A percentile compares a stretch with the other conserved stretches of the same genome.
phyloP scores from a whole-genome alignment of 2,797 vertebrate species.

The Thripadectes ignobilis region DNA sequence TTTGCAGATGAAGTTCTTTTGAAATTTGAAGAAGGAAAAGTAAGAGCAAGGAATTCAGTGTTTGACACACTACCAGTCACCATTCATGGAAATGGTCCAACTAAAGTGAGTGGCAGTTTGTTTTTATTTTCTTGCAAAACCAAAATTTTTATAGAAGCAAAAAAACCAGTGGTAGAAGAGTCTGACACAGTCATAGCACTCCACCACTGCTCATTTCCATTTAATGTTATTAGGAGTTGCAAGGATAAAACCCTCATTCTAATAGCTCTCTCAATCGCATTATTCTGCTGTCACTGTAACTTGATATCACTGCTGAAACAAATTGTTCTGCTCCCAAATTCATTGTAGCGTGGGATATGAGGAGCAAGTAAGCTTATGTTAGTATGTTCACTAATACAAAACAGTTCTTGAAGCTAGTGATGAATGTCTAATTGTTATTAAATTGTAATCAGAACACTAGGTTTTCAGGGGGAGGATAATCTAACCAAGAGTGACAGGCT shows the following conservation, averaged over 20 bases:
- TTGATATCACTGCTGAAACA: background rate
- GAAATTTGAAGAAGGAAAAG: slow-evolving; percentile 90
- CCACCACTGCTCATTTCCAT: background rate
- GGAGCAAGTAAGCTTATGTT: background rate
- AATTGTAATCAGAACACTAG: background rate
- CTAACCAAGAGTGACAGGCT: background rate
- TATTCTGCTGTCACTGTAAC: background rate
- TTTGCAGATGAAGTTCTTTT: slow-evolving; percentile 92
- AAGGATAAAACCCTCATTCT: background rate
- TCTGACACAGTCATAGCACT: background rate
- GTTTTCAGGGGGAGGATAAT: background rate
- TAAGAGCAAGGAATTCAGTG: slow-evolving; percentile 88
- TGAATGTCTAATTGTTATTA: background rate
- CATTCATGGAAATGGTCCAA: slow-evolving; percentile 94
- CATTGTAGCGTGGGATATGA: background rate
- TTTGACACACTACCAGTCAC: slow-evolving; percentile 89
- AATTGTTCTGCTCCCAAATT: background rate
- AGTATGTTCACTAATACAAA: background rate
- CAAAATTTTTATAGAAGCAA: background rate
- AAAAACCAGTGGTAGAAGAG: background rate
- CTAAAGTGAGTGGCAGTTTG: slow-evolving; percentile 85
- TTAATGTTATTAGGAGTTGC: background rate
- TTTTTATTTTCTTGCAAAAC: background rate
- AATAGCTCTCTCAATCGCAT: background rate
- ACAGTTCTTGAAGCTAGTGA: background rate